Percentiles rank a stretch among this genome's conserved stretches.
Conservation (phyloP, 2,113 vertebrate genomes). For the Muscicapa adusta region DNA sequence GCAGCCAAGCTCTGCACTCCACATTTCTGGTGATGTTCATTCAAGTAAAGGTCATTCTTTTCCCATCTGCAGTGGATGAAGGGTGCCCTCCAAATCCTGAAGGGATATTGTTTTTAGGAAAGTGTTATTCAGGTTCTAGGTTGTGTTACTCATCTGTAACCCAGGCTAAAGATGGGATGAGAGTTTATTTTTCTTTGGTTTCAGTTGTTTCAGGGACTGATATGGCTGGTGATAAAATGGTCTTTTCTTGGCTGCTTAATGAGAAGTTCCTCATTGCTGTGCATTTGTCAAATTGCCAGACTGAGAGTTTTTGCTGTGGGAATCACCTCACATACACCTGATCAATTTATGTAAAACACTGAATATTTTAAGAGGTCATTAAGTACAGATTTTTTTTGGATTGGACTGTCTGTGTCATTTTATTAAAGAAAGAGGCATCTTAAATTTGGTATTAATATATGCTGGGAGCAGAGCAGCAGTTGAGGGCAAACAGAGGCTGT, state of each 20-base stretch:
- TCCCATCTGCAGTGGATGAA: background rate
- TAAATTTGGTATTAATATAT: background rate
- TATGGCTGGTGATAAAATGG: background rate
- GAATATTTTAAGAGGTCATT: background rate
- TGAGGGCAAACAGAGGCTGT: background rate
- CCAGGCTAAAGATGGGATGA: background rate
- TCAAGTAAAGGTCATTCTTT: background rate
- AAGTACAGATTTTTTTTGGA: background rate
- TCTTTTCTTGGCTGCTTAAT: background rate
- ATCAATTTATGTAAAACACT: background rate
- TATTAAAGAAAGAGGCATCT: background rate
- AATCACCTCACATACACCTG: background rate
- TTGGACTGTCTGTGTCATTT: background rate
- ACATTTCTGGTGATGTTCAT: background rate
- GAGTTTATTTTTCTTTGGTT: background rate
- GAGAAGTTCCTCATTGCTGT: background rate
- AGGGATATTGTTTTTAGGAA: background rate
- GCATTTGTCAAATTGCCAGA: background rate
- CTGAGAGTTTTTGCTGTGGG: background rate
- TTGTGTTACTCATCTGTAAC: background rate
- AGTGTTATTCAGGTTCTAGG: background rate
- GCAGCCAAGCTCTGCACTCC: background rate
- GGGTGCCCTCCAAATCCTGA: background rate
- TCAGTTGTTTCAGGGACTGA: background rate
- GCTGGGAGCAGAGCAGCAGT: background rate